Evolutionary conservation across 2,888 invertebrate species (phyloP).

Genomic region (Sphaerophoria rueppellii): DNA sequence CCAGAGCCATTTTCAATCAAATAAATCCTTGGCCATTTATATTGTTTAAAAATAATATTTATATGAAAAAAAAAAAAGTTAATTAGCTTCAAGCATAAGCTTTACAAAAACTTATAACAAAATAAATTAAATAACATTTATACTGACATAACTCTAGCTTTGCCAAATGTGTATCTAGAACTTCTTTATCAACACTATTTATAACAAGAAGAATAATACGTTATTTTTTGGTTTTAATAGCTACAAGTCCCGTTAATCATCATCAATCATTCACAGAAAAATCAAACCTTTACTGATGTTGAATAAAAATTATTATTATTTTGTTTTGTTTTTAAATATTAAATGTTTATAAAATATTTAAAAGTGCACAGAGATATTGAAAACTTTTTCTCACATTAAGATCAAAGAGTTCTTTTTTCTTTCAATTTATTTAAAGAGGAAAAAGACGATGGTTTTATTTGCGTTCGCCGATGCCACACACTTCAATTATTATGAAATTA

Average conservation of each 20-base stretch:
- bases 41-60: neutral
- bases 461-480: constrained; percentile 58
- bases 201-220: constrained; percentile 47
- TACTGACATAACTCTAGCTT: constrained; percentile 59
- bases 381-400: constrained; percentile 65
- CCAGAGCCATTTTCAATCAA: neutral
- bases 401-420: neutral
- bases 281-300: constrained; percentile 61
- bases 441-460: constrained; percentile 9
- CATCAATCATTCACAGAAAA: constrained; percentile 69
- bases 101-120: constrained; percentile 46
- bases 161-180: constrained; percentile 60
- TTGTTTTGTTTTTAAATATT: constrained; percentile 17
- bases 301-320: constrained; percentile 29
- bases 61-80: constrained; percentile 6
- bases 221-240: constrained; percentile 37
- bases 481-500: constrained; percentile 25
- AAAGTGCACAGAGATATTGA: constrained; percentile 66
- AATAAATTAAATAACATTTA: constrained; percentile 44
- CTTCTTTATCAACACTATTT: constrained; percentile 48
- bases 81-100: constrained; percentile 66
- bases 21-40: constrained; percentile 13
- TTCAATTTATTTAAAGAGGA: neutral
- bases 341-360: constrained; percentile 50
- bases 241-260: constrained; percentile 64